Evolutionary conservation across 1,140 invertebrate genomes (phyloP).

Genomic region (Arion vulgaris): DNA sequence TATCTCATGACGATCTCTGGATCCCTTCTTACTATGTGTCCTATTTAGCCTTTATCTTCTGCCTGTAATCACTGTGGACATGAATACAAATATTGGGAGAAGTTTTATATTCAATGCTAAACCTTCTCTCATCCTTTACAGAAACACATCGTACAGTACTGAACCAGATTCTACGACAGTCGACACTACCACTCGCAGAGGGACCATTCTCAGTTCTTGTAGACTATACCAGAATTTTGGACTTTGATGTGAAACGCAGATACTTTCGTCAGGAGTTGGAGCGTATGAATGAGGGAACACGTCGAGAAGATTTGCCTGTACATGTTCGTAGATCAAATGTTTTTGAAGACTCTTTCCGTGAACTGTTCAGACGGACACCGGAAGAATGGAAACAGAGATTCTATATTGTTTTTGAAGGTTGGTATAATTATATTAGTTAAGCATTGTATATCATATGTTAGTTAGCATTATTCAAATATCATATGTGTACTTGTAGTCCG

Average conservation of each 20-base stretch:
- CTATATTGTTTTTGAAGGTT: conserved; percentile 95
- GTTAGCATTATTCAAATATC: too few species aligned
- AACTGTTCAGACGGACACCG: conserved; percentile 85
- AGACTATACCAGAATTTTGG: conserved; percentile 89
- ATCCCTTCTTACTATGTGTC: too few species aligned
- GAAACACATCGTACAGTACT: conserved; percentile 92
- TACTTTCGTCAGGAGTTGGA: conserved; percentile 93
- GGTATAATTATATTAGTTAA: conserved; percentile 7
- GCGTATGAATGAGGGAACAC: conserved; percentile 75
- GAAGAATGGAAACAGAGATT: conserved; percentile 96
- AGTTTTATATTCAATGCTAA: too few species aligned
- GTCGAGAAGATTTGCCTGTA: conserved; percentile 91
- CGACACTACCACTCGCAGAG: conserved; percentile 86
- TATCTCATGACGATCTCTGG: too few species aligned
- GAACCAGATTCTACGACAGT: conserved; percentile 93
- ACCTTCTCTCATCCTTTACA: conserved; percentile 58
- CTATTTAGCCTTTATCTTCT: too few species aligned
- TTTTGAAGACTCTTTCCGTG: conserved; percentile 93
- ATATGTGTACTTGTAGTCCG: too few species aligned
- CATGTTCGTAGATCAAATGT: conserved; percentile 89
- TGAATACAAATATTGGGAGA: too few species aligned
- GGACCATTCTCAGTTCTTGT: conserved; percentile 91
- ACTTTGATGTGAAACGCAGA: conserved; percentile 93
- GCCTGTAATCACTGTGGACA: too few species aligned
- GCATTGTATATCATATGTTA: too few species aligned